These are phyloP conservation scores for Asteroscopus sphinx DNA, from an alignment of 2,888 invertebrate genomes.

Conservation along the genomic window DNA sequence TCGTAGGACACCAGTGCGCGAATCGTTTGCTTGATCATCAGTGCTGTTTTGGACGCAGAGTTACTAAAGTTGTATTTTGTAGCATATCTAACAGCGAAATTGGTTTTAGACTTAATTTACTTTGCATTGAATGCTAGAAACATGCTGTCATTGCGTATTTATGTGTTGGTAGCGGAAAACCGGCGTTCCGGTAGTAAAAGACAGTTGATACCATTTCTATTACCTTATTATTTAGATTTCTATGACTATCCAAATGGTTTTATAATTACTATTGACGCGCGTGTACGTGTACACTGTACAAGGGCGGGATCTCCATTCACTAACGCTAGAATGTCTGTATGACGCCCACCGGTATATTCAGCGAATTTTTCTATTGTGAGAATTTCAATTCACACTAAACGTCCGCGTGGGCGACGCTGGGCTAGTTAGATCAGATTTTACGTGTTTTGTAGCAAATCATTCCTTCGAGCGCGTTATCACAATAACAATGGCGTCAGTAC, in stretches of 20 bases:
- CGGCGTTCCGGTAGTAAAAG: too few species aligned
- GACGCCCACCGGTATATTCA: conserved; percentile 37
- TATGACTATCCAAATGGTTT: conserved; percentile 39
- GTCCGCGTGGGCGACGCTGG: conserved; percentile 25
- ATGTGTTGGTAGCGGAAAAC: too few species aligned
- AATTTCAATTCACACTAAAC: conserved; percentile 35
- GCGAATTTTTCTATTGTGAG: conserved; percentile 42
- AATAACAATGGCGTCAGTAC: conserved; percentile 61
- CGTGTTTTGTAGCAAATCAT: conserved; percentile 54
- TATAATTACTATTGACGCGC: conserved; percentile 41
- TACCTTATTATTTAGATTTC: too few species aligned
- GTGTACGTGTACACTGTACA: conserved; percentile 5
- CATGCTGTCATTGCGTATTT: too few species aligned
- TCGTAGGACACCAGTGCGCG: too few species aligned
- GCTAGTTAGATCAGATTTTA: conserved; percentile 20
- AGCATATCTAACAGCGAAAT: too few species aligned
- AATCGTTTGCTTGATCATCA: too few species aligned
- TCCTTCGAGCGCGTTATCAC: conserved; percentile 55
- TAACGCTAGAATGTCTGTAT: conserved; percentile 34
- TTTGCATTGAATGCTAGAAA: too few species aligned
- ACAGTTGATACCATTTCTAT: too few species aligned
- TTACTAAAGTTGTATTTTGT: too few species aligned
- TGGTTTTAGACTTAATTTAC: too few species aligned
- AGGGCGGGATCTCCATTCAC: conserved; percentile 38
- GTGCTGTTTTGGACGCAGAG: too few species aligned